phyloP scores from a whole-genome alignment of 1,140 invertebrate genomes.

The Drosophila cardini region DNA sequence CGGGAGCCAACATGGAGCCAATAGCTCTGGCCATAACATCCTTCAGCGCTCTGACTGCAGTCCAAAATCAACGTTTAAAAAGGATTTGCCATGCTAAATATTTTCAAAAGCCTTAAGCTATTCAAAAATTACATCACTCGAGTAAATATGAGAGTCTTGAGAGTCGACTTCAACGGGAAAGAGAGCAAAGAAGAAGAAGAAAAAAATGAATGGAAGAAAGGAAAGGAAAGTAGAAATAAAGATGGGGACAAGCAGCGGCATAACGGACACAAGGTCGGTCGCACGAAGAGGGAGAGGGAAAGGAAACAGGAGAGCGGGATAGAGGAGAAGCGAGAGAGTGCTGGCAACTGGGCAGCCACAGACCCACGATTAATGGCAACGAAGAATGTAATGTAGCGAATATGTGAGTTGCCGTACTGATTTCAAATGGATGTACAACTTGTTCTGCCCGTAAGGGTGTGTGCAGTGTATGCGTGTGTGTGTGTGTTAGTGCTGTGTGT shows the following conservation, averaged over 20 bases:
- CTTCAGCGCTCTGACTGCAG: slow-evolving; percentile 39
- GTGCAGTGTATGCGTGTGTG: slow-evolving; percentile 1
- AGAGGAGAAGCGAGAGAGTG: slow-evolving; percentile 28
- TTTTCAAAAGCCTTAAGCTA: slow-evolving; percentile 78
- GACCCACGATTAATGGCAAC: slow-evolving; percentile 77
- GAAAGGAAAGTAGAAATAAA: neutral
- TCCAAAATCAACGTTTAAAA: slow-evolving; percentile 75
- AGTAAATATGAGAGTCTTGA: slow-evolving; percentile 71
- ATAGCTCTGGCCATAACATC: slow-evolving; percentile 33
- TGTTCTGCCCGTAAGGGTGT: neutral
- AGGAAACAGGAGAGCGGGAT: neutral
- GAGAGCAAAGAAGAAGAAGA: neutral
- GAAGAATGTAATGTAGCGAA: slow-evolving; percentile 79
- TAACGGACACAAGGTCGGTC: neutral
- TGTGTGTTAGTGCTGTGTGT: slow-evolving; percentile 38
- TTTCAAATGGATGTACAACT: slow-evolving; percentile 62
- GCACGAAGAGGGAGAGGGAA: neutral
- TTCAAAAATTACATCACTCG: slow-evolving; percentile 82
- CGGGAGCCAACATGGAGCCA: neutral
- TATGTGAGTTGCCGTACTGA: slow-evolving; percentile 76
- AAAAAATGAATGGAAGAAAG: neutral
- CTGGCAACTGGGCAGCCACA: slow-evolving; percentile 34
- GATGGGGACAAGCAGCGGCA: neutral
- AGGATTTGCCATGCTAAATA: slow-evolving; percentile 81
- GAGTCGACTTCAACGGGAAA: slow-evolving; percentile 17